phyloP scores from a whole-genome alignment of 2,797 vertebrate species.

The Potorous gilbertii region DNA sequence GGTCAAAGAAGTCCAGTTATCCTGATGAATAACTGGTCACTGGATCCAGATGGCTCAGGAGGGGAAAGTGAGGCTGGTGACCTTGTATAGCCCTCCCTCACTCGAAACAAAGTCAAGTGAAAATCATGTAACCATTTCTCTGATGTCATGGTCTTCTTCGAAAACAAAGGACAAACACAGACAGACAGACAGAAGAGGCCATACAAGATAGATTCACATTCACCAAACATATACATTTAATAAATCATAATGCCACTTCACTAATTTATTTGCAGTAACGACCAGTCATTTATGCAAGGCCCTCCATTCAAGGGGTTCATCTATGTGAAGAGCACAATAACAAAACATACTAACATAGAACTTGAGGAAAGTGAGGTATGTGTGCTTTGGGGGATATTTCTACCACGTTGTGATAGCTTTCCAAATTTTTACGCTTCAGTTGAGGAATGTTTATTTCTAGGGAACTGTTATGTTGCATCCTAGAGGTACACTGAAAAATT shows the following conservation, averaged over 20 bases:
- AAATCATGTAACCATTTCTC: no score
- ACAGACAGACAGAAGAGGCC: no score
- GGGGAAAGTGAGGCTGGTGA: no score
- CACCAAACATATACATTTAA: background rate
- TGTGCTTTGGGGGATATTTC: background rate
- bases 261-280: background rate
- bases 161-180: no score
- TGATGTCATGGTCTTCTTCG: no score
- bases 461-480: background rate
- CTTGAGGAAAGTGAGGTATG: background rate
- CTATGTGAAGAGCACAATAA: background rate
- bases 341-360: background rate
- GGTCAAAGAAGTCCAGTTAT: no score
- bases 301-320: background rate
- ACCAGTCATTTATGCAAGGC: background rate
- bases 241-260: background rate
- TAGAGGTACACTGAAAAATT: background rate
- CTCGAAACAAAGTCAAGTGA: no score
- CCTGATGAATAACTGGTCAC: no score
- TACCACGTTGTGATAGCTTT: background rate
- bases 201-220: background rate
- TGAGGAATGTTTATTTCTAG: background rate
- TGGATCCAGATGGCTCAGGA: no score
- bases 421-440: background rate
- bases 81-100: no score